Evolutionary conservation across 1,140 invertebrate species (phyloP).

Genomic region (Lasaia peninsularis): DNA sequence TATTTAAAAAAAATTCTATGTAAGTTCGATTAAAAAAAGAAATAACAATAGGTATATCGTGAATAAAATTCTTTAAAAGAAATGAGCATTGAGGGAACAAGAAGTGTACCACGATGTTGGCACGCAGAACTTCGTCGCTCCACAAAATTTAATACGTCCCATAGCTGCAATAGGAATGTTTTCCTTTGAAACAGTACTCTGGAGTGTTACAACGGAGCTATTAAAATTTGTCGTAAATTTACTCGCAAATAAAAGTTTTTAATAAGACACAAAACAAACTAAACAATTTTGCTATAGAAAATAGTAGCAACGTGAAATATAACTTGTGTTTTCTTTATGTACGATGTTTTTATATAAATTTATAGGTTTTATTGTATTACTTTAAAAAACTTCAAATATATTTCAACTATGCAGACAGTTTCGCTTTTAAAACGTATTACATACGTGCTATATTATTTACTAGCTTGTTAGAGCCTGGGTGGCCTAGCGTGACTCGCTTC

Average conservation of each 20-base stretch:
- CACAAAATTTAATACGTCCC: conserved; percentile 63
- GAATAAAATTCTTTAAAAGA: conserved; percentile 24
- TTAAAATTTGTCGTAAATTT: conserved; percentile 55
- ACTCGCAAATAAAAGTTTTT: conserved; percentile 33
- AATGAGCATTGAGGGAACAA: conserved; percentile 33
- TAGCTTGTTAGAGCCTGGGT: too few species aligned
- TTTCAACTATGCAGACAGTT: too few species aligned
- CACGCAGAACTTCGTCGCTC: conserved; percentile 43
- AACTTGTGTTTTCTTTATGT: too few species aligned
- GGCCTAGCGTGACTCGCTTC: too few species aligned
- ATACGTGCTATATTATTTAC: too few species aligned
- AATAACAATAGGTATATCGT: neutral
- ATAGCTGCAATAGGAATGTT: conserved; percentile 59
- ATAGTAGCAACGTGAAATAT: too few species aligned
- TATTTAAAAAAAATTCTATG: too few species aligned
- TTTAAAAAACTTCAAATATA: too few species aligned
- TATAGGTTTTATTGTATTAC: too few species aligned
- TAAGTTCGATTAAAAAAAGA: neutral
- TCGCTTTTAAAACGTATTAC: too few species aligned
- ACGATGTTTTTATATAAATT: too few species aligned
- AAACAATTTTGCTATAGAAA: neutral
- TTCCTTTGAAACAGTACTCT: conserved; percentile 51
- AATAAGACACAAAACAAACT: neutral
- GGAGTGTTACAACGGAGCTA: conserved; percentile 41
- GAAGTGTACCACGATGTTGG: conserved; percentile 34